Evolutionary conservation across 2,797 vertebrate genomes (phyloP), one percentile per base, ranked within the genome.

Genomic region (Eremophila alpestris): DNA sequence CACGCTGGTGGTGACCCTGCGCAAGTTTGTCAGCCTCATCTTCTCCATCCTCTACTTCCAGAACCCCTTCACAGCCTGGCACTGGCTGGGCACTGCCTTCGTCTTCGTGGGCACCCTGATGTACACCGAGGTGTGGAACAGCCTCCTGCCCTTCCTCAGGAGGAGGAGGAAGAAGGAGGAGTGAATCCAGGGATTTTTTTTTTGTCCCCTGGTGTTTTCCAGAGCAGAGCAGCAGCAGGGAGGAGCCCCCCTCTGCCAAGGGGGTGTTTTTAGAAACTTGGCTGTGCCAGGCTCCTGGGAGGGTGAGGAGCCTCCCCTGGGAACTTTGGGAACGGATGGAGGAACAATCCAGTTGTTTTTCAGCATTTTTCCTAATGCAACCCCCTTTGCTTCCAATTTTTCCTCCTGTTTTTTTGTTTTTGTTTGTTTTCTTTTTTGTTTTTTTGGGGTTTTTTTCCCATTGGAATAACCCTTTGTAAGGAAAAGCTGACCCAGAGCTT

Each of bases 11-110:
- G 99, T 99, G 96, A 99, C 99, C 0, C 98, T 99, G 6, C 98
- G 99, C 34, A 99, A 99, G 96, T 99, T 99, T 22, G 90, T 99
- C 96, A 99, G 99, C 97, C 99, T 99, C 97, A 99, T 99, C 96
- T 98, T 99, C 96, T 99, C 99, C 96, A 99, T 99, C 97, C 70
- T 99, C 63, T 99, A 99, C 96, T 99, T 99, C 96, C 98, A 77
- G 88, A 99, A 99, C 96, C 98, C 99, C 43, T 99, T 99, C 97
- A 99, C 99, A 0, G 6, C 51, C 67, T 99, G 99, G 99, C 99
- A 99, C 97, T 99, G 99, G 99, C 69, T 98, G 86, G 99, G 99
- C 89, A 99, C 99, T 0, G 23, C 91, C 3, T 98, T 99, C 13
- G 99, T 99, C 40, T 99, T 99, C 48, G 29, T 98, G 51, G 99